phyloP scores from a whole-genome alignment of 2,113 vertebrate species.

The Antennarius striatus region DNA sequence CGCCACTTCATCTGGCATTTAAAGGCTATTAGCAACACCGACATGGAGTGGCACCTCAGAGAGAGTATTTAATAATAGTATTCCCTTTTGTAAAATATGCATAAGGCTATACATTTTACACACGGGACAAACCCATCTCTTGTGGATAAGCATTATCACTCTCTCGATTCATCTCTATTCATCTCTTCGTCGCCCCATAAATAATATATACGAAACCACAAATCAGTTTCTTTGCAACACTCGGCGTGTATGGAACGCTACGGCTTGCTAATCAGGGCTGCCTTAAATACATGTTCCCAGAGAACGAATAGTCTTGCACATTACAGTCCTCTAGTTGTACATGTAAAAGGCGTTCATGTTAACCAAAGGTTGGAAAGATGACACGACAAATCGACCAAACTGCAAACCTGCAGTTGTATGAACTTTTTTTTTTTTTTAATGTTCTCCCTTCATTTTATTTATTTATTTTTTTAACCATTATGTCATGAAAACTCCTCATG shows the following conservation, averaged over 20 bases:
- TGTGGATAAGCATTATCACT: constrained; percentile 31
- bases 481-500: constrained; percentile 7
- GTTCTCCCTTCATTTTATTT: neutral
- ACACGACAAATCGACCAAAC: no score
- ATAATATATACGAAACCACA: constrained; percentile 55
- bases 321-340: neutral
- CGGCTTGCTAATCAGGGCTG: constrained; percentile 32
- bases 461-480: neutral
- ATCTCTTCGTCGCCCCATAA: constrained; percentile 46
- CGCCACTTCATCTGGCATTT: constrained; percentile 53
- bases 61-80: constrained; percentile 35
- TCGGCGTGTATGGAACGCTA: constrained; percentile 15
- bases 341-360: constrained; percentile 14
- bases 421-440: neutral
- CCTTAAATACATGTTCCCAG: constrained; percentile 3
- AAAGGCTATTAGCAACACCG: constrained; percentile 30
- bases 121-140: constrained; percentile 33
- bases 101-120: constrained; percentile 46
- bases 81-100: constrained; percentile 63
- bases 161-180: constrained; percentile 36
- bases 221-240: constrained; percentile 33
- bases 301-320: neutral
- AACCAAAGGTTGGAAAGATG: constrained; percentile 5
- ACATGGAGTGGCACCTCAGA: constrained; percentile 4
- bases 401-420: neutral